phyloP scores from a whole-genome alignment of 2,888 invertebrate genomes.

The Latheticus oryzae region DNA sequence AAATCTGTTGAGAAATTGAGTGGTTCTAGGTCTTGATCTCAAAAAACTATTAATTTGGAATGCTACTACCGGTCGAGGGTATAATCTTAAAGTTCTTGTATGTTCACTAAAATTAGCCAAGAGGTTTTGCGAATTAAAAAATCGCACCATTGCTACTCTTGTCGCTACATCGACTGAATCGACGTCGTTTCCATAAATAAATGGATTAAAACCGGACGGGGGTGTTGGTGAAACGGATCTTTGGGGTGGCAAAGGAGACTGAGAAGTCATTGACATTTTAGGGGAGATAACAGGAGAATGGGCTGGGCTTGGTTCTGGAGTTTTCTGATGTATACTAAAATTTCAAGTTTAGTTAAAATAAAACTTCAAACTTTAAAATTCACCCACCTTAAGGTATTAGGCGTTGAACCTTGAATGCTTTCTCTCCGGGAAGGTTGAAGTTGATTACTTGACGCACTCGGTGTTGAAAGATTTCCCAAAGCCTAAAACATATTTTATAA shows the following conservation, averaged over 20 bases:
- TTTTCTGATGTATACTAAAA: conserved; percentile 64
- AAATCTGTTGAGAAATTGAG: conserved; percentile 90
- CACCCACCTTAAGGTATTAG: conserved; percentile 63
- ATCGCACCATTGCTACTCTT: conserved; percentile 96
- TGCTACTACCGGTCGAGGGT: conserved; percentile 98
- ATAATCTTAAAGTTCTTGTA: conserved; percentile 93
- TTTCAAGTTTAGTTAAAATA: conserved; percentile 8
- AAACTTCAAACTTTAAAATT: background rate
- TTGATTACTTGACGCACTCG: conserved; percentile 69
- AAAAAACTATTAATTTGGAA: conserved; percentile 98
- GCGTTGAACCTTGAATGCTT: conserved; percentile 72
- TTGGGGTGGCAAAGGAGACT: conserved; percentile 59
- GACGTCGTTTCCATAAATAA: conserved; percentile 93
- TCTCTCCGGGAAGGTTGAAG: conserved; percentile 77
- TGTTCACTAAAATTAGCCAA: conserved; percentile 98
- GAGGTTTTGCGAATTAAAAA: conserved; percentile 97
- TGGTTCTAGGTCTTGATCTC: conserved; percentile 89
- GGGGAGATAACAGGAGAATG: conserved; percentile 51
- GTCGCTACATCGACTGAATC: conserved; percentile 99
- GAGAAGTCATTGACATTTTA: conserved; percentile 53
- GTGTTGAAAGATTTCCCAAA: conserved; percentile 81
- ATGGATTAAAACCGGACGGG: conserved; percentile 78
- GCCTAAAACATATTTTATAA: conserved; percentile 69
- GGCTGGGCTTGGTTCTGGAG: conserved; percentile 54
- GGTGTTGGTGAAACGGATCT: conserved; percentile 67